phyloP scores from a whole-genome alignment of 2,888 invertebrate genomes.

The Limnephilus rhombicus region DNA sequence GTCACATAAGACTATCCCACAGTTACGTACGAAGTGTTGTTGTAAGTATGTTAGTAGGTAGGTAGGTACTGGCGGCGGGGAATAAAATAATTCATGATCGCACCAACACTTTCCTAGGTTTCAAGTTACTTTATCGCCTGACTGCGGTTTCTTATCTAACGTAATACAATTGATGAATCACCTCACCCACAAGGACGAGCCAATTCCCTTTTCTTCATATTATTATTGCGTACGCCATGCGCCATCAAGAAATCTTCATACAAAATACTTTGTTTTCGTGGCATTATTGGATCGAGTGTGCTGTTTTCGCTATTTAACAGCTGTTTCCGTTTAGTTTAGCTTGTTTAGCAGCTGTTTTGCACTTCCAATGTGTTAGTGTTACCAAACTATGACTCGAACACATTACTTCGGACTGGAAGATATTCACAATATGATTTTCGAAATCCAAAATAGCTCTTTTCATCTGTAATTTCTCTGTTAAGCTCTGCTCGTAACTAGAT shows the following conservation, averaged over 20 bases:
- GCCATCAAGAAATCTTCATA: neutral
- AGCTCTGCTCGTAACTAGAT: no score
- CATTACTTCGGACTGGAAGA: no score
- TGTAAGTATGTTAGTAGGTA: neutral
- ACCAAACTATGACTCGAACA: no score
- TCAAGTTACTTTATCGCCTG: slow-evolving; percentile 48
- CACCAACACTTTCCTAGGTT: slow-evolving; percentile 13
- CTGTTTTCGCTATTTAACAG: no score
- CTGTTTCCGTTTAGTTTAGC: no score
- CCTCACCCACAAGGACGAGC: slow-evolving; percentile 12
- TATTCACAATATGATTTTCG: no score
- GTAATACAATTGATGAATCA: slow-evolving; percentile 6
- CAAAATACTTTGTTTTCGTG: neutral
- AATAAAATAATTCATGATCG: neutral
- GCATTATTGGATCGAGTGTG: neutral
- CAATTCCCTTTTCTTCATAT: neutral
- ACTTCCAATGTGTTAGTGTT: no score
- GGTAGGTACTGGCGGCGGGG: no score
- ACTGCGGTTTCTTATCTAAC: slow-evolving; percentile 49
- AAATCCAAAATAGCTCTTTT: no score
- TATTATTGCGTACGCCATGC: neutral
- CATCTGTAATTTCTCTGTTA: no score
- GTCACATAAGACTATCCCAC: no score
- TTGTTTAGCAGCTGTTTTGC: no score
- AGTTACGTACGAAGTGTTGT: neutral